Evolutionary conservation across 2,888 invertebrate genomes (phyloP).

Genomic region (Panzeria rudis): DNA sequence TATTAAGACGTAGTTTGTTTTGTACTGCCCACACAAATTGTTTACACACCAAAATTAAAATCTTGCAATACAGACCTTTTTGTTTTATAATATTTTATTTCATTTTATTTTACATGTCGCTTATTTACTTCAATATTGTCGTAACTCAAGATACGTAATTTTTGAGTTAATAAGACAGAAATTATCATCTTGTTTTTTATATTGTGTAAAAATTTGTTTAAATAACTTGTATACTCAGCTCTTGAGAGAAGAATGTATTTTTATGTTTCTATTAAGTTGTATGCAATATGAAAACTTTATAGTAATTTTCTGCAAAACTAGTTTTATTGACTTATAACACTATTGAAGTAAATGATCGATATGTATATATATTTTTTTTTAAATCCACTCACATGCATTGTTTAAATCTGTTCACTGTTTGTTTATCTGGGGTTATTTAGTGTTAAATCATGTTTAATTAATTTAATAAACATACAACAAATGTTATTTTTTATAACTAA

Average conservation of each 20-base stretch:
- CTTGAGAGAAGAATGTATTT: no score
- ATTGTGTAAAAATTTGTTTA: no score
- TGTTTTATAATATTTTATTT: background rate
- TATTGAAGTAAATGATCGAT: no score
- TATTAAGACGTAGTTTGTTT: constrained; percentile 1
- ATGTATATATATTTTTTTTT: background rate
- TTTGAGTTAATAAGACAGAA: no score
- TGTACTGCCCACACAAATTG: constrained; percentile 13
- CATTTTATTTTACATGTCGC: background rate
- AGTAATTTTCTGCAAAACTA: no score
- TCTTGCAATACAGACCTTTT: background rate
- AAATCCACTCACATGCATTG: background rate
- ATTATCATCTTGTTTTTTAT: no score
- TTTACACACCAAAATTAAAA: background rate
- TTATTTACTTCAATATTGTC: no score
- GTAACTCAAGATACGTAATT: no score
- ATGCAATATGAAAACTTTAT: no score
- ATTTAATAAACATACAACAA: constrained; percentile 43
- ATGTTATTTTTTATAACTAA: constrained; percentile 1
- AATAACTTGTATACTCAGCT: no score
- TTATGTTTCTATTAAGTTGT: no score
- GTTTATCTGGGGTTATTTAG: constrained; percentile 34
- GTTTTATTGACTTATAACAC: no score
- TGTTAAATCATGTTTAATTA: constrained; percentile 54
- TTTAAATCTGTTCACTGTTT: background rate